Base-by-base conservation (phyloP, 2,888 invertebrate genomes). In the Celastrina argiolus region DNA sequence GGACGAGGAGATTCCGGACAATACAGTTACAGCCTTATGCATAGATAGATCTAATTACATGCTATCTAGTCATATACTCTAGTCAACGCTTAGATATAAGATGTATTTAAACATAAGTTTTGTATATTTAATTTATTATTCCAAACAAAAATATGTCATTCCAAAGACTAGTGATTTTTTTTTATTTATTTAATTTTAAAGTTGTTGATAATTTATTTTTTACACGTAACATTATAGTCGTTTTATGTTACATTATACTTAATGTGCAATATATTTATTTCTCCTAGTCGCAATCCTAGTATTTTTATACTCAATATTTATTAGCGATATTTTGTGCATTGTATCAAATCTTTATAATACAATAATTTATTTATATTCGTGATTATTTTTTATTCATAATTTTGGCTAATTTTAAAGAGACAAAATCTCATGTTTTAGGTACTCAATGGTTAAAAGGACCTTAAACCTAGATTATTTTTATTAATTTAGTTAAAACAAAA, bases 261-360 rank as follows among this genome's bases (percentile, higher is more conserved):
- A 76, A 79, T 78, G 86, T 88, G 87, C 87, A 87, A 86, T 86
- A 85, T 85, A 83, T 83, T 84, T 84, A 84, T 81, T 78, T 74
- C 12, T 34, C 42, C 39, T 64, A 69, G 66, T 68, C 51, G 42
- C 67, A 69, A 71, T 71, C 73, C 70, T 75, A 75, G 76, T 76
- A 74, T 70, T 76, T 73, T 74, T 70, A 75, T 80, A 80, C 78
- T 79, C 76, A 75, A 73, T 75, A 69, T 78, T 76, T 71, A 84
- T 74, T 71, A n/a, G 36, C 8, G 2, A 36, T 12, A 36, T 36
- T 12, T 7, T 36, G 36, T 36, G 12, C 36, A 36, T 36, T 36
- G 31, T 31, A 5, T 36, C 10, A 12, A 12, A 2, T 36, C 1
- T 36, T 12, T 36, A 3, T 7, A 36, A 36, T 31, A 31, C 31